Conservation (phyloP, 2,888 invertebrate species). For the Drosophila recens region DNA sequence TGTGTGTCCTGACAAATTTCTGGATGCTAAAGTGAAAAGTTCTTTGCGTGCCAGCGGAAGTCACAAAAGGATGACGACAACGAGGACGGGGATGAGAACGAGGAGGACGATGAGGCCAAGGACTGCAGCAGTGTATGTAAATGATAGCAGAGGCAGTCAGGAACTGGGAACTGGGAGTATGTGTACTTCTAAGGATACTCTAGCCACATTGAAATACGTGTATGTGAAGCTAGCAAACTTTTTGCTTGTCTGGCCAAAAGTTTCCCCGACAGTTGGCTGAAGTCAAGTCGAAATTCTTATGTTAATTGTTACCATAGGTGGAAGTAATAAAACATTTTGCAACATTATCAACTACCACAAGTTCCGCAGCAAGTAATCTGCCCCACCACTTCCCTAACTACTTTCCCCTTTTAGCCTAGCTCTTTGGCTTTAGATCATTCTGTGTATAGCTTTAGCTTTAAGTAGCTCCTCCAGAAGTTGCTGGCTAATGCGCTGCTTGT, state of each 20-base stretch:
- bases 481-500: constrained; percentile 16
- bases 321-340: constrained; percentile 76
- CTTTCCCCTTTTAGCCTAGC: not conserved
- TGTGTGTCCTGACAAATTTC: constrained; percentile 72
- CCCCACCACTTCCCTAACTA: not conserved
- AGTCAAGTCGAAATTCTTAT: constrained; percentile 64
- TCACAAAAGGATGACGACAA: constrained; percentile 35
- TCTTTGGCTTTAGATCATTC: not conserved
- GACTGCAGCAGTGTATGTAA: constrained; percentile 48
- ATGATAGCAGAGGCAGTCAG: constrained; percentile 38
- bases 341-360: constrained; percentile 70
- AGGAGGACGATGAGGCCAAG: not conserved
- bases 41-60: constrained; percentile 49
- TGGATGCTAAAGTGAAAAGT: constrained; percentile 57
- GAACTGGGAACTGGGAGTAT: not conserved
- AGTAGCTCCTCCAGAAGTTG: constrained; percentile 4
- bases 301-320: constrained; percentile 78
- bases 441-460: not conserved
- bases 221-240: constrained; percentile 54
- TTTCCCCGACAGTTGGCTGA: constrained; percentile 41
- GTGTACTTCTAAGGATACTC: constrained; percentile 25
- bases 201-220: constrained; percentile 43
- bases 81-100: not conserved
- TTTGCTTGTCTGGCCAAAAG: constrained; percentile 59
- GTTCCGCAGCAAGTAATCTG: constrained; percentile 33